phyloP scores from a whole-genome alignment of 2,888 invertebrate genomes.

The Troilus luridus region DNA sequence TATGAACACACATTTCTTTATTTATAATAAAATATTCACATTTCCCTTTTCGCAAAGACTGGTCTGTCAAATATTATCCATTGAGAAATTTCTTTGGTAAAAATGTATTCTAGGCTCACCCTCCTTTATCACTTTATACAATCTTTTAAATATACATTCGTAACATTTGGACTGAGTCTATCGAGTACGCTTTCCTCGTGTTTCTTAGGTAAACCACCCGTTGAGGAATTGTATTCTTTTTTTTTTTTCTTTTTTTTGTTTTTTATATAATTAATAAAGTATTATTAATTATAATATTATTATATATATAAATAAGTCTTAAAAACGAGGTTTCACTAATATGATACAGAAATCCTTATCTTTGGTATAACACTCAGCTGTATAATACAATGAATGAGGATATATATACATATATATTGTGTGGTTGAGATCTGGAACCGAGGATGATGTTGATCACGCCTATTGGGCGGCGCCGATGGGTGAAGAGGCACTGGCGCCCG shows the following conservation, averaged over 20 bases:
- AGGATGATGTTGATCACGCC: constrained; percentile 17
- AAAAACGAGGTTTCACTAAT: constrained; percentile 61
- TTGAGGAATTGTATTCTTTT: not conserved
- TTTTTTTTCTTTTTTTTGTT: constrained; percentile 35
- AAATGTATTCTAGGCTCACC: constrained; percentile 52
- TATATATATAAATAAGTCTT: constrained; percentile 57
- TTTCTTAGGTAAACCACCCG: not conserved
- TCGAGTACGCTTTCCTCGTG: not conserved
- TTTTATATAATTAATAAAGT: constrained; percentile 54
- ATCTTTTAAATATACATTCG: constrained; percentile 58
- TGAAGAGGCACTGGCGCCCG: constrained; percentile 79
- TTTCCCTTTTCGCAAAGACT: constrained; percentile 28
- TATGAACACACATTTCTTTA: constrained; percentile 58
- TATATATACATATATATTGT: constrained; percentile 45
- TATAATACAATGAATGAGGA: constrained; percentile 61
- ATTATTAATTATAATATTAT: constrained; percentile 56
- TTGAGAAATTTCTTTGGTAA: constrained; percentile 57
- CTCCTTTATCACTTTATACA: constrained; percentile 55
- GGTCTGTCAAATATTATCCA: constrained; percentile 25
- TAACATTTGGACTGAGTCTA: constrained; percentile 55
- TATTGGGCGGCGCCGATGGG: constrained; percentile 78
- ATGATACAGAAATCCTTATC: constrained; percentile 63
- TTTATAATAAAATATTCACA: constrained; percentile 46
- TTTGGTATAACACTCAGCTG: constrained; percentile 65
- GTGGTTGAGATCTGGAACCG: constrained; percentile 50